Evolutionary conservation across 2,888 invertebrate genomes (phyloP).

Genomic region (Globia sparganii): DNA sequence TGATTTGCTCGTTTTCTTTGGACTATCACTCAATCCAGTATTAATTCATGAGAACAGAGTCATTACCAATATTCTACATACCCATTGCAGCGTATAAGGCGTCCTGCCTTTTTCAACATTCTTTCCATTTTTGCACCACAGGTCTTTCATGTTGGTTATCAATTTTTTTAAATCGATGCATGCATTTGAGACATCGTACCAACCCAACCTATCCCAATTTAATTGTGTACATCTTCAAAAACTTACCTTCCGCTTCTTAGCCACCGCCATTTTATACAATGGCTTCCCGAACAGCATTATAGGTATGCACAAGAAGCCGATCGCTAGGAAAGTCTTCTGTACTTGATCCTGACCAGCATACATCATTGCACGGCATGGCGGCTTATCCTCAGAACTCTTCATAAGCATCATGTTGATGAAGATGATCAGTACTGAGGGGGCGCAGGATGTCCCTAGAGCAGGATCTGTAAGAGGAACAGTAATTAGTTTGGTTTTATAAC

Average conservation of each 20-base stretch:
- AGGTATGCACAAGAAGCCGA: conserved; percentile 93
- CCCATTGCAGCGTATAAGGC: not conserved
- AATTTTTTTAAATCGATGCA: not conserved
- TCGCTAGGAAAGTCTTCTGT: conserved; percentile 91
- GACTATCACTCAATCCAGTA: too few relatives aligned
- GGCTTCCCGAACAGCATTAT: conserved; percentile 95
- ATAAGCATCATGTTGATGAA: conserved; percentile 95
- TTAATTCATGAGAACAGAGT: too few relatives aligned
- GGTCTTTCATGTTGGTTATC: not conserved
- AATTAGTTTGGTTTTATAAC: not conserved
- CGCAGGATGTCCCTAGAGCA: conserved; percentile 90
- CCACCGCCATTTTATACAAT: conserved; percentile 90
- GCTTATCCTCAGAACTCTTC: conserved; percentile 83
- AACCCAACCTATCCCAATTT: not conserved
- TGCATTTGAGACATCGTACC: too few relatives aligned
- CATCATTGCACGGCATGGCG: conserved; percentile 90
- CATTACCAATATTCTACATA: too few relatives aligned
- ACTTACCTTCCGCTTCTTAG: conserved; percentile 80
- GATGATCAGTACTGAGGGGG: conserved; percentile 94
- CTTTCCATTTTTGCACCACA: not conserved
- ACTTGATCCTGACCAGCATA: conserved; percentile 90
- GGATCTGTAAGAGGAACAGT: conserved; percentile 76
- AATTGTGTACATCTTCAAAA: not conserved
- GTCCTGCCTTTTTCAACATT: not conserved
- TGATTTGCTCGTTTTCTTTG: too few relatives aligned